A percentile compares a stretch with the other conserved stretches of the same genome.
These are phyloP conservation scores for Drosophila gaucha DNA, from an alignment of 2,888 invertebrate species.

Conservation along the genomic window DNA sequence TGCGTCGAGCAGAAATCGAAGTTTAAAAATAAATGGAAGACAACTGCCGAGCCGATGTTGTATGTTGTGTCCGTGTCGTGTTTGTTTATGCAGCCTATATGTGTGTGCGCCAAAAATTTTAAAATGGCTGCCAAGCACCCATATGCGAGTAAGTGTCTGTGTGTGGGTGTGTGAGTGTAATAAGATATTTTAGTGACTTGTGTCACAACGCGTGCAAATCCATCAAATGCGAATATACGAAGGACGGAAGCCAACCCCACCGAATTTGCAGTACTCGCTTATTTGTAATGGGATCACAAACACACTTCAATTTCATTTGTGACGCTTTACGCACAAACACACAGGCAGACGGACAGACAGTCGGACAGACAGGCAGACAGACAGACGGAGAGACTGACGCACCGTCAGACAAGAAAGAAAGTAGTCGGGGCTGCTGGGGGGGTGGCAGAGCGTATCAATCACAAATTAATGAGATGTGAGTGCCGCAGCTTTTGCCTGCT, in stretches of 20 bases:
- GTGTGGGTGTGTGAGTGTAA: slow-evolving; percentile 63
- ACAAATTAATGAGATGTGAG: slow-evolving; percentile 84
- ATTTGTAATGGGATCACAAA: slow-evolving; percentile 83
- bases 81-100: slow-evolving; percentile 74
- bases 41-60: slow-evolving; percentile 53
- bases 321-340: slow-evolving; percentile 80
- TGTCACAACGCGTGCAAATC: slow-evolving; percentile 83
- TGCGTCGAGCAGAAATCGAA: slow-evolving; percentile 73
- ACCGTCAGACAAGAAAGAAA: background rate
- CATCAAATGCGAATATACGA: slow-evolving; percentile 78
- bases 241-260: slow-evolving; percentile 14
- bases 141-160: slow-evolving; percentile 17
- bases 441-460: slow-evolving; percentile 72
- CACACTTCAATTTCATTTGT: slow-evolving; percentile 81
- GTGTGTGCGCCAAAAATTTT: slow-evolving; percentile 53
- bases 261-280: slow-evolving; percentile 47
- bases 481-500: slow-evolving; percentile 67
- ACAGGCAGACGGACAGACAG: slow-evolving; percentile 36
- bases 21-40: slow-evolving; percentile 81
- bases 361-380: background rate
- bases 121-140: slow-evolving; percentile 70
- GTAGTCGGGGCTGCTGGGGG: background rate
- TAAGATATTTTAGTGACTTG: slow-evolving; percentile 83
- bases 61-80: slow-evolving; percentile 55
- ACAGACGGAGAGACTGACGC: background rate